Percentiles rank a stretch among this genome's conserved stretches.
phyloP scores from a whole-genome alignment of 2,888 invertebrate species.

The Neoscelio sp. region DNA sequence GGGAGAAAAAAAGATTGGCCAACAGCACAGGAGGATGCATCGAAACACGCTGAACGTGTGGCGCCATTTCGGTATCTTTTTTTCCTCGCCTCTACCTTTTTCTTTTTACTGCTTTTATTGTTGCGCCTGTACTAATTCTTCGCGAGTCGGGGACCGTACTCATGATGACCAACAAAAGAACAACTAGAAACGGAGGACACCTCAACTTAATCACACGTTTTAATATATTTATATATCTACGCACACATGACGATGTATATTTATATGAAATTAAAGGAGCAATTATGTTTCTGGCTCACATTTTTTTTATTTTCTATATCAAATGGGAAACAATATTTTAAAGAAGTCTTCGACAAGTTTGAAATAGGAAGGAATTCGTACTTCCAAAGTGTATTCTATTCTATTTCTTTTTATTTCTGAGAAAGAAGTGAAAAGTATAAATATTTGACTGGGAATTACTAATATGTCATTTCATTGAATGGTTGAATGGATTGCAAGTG shows the following conservation, averaged over 20 bases:
- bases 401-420: too few species aligned
- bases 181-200: conserved; percentile 47
- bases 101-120: conserved; percentile 79
- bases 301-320: too few species aligned
- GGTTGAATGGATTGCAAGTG: too few species aligned
- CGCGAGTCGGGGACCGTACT: conserved; percentile 72
- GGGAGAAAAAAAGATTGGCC: conserved; percentile 75
- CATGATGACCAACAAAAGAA: conserved; percentile 62
- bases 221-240: conserved; percentile 58
- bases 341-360: too few species aligned
- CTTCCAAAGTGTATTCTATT: too few species aligned
- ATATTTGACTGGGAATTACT: too few species aligned
- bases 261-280: conserved; percentile 42
- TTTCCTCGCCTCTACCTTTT: conserved; percentile 73
- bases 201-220: conserved; percentile 65
- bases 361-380: too few species aligned
- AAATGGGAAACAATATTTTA: too few species aligned
- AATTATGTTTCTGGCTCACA: conserved; percentile 7
- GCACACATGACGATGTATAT: conserved; percentile 27
- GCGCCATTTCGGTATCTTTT: conserved; percentile 81
- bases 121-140: conserved; percentile 82
- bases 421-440: too few species aligned
- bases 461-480: too few species aligned
- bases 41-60: conserved; percentile 82
- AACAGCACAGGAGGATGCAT: conserved; percentile 81